phyloP scores from a whole-genome alignment of 1,140 invertebrate species.

The Acromyrmex echinatior region DNA sequence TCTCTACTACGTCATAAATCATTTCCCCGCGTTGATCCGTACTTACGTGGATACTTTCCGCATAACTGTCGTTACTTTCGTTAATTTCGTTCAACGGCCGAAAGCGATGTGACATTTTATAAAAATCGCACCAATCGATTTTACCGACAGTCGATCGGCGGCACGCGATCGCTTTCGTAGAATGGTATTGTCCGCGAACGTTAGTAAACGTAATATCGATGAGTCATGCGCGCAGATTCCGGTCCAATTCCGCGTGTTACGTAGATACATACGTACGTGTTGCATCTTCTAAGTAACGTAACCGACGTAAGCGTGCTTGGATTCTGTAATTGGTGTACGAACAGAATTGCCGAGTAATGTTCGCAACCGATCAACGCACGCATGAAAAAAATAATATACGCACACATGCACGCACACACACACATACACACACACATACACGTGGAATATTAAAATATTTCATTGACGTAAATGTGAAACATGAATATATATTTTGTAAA shows the following conservation, averaged over 20 bases:
- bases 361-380: not conserved
- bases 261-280: not conserved
- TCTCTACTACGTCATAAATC: slow-evolving; percentile 65
- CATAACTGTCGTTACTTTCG: slow-evolving; percentile 28
- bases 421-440: no score
- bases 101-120: not conserved
- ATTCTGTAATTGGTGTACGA: not conserved
- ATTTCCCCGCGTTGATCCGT: slow-evolving; percentile 46
- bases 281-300: slow-evolving; percentile 2
- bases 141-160: not conserved
- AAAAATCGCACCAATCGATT: not conserved
- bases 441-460: not conserved
- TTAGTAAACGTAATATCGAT: not conserved
- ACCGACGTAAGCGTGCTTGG: not conserved
- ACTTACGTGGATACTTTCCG: not conserved
- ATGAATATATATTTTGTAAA: not conserved
- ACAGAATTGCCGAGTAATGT: slow-evolving; percentile 23
- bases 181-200: slow-evolving; percentile 12
- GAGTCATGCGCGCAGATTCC: slow-evolving; percentile 26
- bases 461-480: not conserved
- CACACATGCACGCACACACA: no score
- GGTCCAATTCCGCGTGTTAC: not conserved
- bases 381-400: not conserved
- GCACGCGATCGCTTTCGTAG: not conserved
- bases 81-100: slow-evolving; percentile 26